Base-by-base conservation (phyloP, 2,797 vertebrate genomes). In the Cephalopachus bancanus region DNA sequence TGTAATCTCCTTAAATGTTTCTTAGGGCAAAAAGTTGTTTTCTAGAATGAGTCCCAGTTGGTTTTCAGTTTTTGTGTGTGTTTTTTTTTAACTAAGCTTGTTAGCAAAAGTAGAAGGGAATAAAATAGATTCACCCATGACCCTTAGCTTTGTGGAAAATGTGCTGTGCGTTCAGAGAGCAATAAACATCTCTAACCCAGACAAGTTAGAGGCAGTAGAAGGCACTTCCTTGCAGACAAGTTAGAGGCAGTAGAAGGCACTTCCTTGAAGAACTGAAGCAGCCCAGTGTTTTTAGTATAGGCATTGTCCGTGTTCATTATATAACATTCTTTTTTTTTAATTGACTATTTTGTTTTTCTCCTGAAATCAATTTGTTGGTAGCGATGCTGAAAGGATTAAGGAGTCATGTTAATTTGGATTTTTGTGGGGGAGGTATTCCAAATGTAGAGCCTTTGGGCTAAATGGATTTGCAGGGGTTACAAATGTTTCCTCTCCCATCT, bases 41-140 rank as follows among this genome's bases (percentile, higher is more conserved):
- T 93, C 30, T 62, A 59, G 65, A 85, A 59, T 3, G 28, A 87
- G 26, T 37, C 65, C 37, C 51, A n/a, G 51, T 74, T 89, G 71
- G 44, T 60, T 83, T 81, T 72, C 51, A 80, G 64, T 4, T 1
- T 26, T 57, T 30, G 71, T 53, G 26, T 44, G 17, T 33, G 20
- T 60, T 83, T 75, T 83, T 91, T 94, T 84, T 95, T 96, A 93
- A 22, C 15, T 53, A 26, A 95, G 14, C 20, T 88, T 69, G 30
- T 62, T 89, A 83, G 69, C n/a, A 28, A 44, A 91, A 75, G 37
- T 30, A 12, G 76, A 67, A 93, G 59, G 78, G 49, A 91, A 49
- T 62, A 17, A 91, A 87, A 71, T 44, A 67, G 79, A 44, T 64
- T 94, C 28, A 65, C 57, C 30, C 44, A 7, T 69, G 90, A 87